A percentile compares a stretch with the other conserved stretches of the same genome.
phyloP scores from a whole-genome alignment of 2,888 invertebrate species.

The Corythucha ciliata region DNA sequence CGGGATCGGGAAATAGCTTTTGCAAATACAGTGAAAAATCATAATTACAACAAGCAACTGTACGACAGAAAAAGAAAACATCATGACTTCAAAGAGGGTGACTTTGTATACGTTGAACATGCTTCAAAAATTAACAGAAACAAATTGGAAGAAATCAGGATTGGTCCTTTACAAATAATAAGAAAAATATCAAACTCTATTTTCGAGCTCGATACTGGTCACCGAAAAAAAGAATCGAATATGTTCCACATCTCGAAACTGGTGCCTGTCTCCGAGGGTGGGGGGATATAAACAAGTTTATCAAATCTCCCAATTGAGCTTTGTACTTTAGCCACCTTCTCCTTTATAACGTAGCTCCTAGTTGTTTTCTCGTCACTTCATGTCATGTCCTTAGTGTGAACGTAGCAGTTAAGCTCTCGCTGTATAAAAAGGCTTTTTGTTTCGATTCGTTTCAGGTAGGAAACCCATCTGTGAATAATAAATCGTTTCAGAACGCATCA shows the following conservation, averaged over 20 bases:
- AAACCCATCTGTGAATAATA: no score
- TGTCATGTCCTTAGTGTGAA: no score
- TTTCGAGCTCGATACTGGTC: constrained; percentile 11
- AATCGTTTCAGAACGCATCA: no score
- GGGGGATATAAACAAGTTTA: constrained; percentile 18
- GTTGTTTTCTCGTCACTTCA: no score
- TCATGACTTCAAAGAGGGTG: constrained; percentile 36
- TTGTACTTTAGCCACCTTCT: no score
- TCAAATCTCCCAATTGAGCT: no score
- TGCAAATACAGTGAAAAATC: neutral
- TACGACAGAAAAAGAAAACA: constrained; percentile 28
- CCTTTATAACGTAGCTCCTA: no score
- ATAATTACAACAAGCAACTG: constrained; percentile 9
- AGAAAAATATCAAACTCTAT: constrained; percentile 16
- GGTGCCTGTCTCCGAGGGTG: constrained; percentile 6
- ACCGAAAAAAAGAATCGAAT: constrained; percentile 11
- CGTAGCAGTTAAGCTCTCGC: no score
- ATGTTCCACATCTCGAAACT: constrained; percentile 6
- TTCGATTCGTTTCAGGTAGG: no score
- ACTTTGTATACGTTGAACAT: constrained; percentile 38
- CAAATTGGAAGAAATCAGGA: constrained; percentile 36
- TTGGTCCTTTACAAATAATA: constrained; percentile 31
- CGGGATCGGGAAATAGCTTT: constrained; percentile 8
- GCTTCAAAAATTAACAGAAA: constrained; percentile 37
- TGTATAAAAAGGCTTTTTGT: no score